Evolutionary conservation across 2,888 invertebrate genomes (phyloP).

Genomic region (Drosophila basisetae): DNA sequence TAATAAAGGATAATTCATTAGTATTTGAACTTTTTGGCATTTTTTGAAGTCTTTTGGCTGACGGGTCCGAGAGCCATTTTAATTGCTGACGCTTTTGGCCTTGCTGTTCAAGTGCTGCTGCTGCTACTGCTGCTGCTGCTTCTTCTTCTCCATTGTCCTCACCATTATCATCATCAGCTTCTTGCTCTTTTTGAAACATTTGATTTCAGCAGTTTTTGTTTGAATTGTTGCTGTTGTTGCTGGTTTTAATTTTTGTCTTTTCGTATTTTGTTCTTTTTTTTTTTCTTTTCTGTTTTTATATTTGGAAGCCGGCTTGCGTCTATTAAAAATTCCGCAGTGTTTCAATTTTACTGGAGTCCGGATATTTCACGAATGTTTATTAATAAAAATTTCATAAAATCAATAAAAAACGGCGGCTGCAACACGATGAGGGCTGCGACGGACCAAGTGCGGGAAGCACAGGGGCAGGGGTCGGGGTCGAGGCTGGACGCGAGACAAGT

Average conservation of each 20-base stretch:
- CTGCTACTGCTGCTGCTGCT: conserved; percentile 9
- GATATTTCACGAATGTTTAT: conserved; percentile 79
- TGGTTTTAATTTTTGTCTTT: conserved; percentile 11
- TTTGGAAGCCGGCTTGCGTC: conserved; percentile 35
- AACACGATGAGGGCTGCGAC: conserved; percentile 6
- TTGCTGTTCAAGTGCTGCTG: conserved; percentile 32
- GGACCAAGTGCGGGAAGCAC: neutral
- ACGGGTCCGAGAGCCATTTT: conserved; percentile 65
- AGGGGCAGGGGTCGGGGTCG: neutral
- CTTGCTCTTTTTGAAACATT: conserved; percentile 39
- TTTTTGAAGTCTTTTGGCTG: conserved; percentile 77
- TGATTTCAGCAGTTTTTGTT: conserved; percentile 56
- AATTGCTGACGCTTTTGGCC: conserved; percentile 60
- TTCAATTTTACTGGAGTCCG: conserved; percentile 53
- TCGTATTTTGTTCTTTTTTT: neutral
- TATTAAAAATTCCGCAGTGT: conserved; percentile 71
- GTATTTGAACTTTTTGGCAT: conserved; percentile 84
- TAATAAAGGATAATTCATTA: conserved; percentile 85
- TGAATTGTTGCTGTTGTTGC: conserved; percentile 16
- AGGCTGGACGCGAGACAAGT: neutral
- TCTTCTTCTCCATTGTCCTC: conserved; percentile 2
- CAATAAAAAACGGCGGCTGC: conserved; percentile 55
- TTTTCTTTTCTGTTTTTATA: conserved; percentile 12
- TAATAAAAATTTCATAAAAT: conserved; percentile 79
- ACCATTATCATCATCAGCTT: neutral